Conservation (phyloP, 2,797 vertebrate species). For the Thamnophis elegans region DNA sequence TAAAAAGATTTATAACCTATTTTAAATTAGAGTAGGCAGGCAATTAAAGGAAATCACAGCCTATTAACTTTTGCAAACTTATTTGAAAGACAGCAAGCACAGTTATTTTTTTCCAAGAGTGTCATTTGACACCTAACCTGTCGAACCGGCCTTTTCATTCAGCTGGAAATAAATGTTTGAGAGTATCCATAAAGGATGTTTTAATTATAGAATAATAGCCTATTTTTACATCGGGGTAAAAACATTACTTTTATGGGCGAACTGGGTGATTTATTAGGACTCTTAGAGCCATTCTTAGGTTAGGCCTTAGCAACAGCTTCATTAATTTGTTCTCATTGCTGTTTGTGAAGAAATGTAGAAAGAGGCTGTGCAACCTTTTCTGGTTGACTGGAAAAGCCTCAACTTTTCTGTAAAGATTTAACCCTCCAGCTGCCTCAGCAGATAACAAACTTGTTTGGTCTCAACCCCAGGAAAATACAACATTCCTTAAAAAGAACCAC, state of each 20-base stretch:
- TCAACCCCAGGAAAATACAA: not conserved
- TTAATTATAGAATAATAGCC: not conserved
- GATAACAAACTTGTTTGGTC: not conserved
- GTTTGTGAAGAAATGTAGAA: not conserved
- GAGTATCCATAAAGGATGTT: not conserved
- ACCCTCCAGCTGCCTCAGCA: not conserved
- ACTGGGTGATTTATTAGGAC: not conserved
- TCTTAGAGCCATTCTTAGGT: not conserved
- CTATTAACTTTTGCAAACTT: not conserved
- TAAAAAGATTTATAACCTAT: not conserved
- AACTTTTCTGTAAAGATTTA: not conserved
- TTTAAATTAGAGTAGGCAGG: not conserved
- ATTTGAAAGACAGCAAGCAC: not conserved
- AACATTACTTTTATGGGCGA: not conserved
- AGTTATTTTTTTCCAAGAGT: not conserved
- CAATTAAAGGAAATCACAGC: not conserved
- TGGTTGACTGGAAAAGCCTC: not conserved
- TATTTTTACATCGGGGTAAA: not conserved
- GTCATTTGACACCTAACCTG: not conserved
- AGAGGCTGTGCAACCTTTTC: not conserved
- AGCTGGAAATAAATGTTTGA: not conserved
- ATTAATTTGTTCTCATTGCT: not conserved
- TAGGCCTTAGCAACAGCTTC: not conserved
- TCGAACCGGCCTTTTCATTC: not conserved
- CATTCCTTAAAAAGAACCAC: not conserved